phyloP scores from a whole-genome alignment of 35 echinoderm and acorn worm species.

The Ophiothrix spiculata region DNA sequence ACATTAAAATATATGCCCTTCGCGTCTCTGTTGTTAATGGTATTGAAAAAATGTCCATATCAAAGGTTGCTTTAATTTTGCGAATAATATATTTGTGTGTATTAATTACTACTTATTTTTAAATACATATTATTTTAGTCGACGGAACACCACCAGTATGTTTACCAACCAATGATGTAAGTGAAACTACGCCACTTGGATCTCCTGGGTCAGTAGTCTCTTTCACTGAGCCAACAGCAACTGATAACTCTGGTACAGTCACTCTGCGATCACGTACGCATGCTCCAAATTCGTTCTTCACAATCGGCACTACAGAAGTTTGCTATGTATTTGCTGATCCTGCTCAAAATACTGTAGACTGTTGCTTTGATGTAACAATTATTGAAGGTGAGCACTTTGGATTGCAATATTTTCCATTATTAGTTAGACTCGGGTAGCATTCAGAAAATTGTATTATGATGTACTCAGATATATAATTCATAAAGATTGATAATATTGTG shows the following conservation, averaged over 20 bases:
- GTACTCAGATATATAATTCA: no score
- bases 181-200: background rate
- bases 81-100: no score
- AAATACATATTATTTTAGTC: background rate
- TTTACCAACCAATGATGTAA: background rate
- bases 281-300: conserved; percentile 37
- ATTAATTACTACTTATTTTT: no score
- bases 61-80: no score
- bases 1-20: no score
- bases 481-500: no score
- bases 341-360: background rate
- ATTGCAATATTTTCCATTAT: no score
- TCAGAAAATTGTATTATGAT: no score
- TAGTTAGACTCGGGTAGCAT: no score
- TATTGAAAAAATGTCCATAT: no score
- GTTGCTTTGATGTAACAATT: conserved; percentile 42
- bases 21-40: no score
- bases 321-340: conserved; percentile 46
- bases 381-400: no score
- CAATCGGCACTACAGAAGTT: conserved; percentile 15
- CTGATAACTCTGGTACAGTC: conserved; percentile 46
- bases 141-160: background rate
- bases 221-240: conserved; percentile 36
- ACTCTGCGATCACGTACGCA: conserved; percentile 1
- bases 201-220: conserved; percentile 12